Evolutionary conservation across 2,113 vertebrate species (phyloP).

Genomic region (Anguilla japonica): DNA sequence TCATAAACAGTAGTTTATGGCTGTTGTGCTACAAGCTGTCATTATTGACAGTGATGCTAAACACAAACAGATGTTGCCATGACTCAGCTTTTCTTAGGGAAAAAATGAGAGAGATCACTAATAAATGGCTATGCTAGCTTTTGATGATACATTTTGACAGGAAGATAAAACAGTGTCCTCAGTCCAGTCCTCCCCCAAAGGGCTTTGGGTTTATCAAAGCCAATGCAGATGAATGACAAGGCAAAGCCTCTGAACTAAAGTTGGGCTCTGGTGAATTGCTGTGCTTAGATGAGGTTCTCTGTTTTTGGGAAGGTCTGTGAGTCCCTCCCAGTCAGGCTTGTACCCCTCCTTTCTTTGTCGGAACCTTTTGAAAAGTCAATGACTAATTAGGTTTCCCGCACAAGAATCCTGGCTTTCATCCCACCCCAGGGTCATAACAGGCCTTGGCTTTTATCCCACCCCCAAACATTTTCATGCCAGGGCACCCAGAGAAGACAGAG

Average conservation of each 20-base stretch:
- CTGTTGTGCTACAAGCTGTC: neutral
- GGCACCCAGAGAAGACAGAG: conserved; percentile 14
- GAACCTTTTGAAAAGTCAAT: conserved; percentile 20
- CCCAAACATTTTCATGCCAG: neutral
- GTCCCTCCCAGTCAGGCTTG: neutral
- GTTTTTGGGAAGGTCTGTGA: neutral
- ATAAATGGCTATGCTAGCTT: neutral
- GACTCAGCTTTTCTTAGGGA: neutral
- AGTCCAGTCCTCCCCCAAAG: neutral
- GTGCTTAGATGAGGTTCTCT: neutral
- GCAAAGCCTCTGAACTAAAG: neutral
- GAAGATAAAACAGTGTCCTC: neutral
- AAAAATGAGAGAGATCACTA: neutral
- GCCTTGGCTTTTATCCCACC: conserved; percentile 1
- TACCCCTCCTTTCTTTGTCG: conserved; percentile 1
- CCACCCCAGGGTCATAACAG: neutral
- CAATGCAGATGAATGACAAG: neutral
- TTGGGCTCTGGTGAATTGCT: neutral
- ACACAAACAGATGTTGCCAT: neutral
- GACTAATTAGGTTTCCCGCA: conserved; percentile 16
- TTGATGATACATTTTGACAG: neutral
- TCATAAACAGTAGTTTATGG: neutral
- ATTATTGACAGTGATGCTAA: neutral
- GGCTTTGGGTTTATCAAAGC: neutral
- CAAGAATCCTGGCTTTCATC: conserved; percentile 1